phyloP scores from a whole-genome alignment of 2,797 vertebrate species.

The Vultur gryphus region DNA sequence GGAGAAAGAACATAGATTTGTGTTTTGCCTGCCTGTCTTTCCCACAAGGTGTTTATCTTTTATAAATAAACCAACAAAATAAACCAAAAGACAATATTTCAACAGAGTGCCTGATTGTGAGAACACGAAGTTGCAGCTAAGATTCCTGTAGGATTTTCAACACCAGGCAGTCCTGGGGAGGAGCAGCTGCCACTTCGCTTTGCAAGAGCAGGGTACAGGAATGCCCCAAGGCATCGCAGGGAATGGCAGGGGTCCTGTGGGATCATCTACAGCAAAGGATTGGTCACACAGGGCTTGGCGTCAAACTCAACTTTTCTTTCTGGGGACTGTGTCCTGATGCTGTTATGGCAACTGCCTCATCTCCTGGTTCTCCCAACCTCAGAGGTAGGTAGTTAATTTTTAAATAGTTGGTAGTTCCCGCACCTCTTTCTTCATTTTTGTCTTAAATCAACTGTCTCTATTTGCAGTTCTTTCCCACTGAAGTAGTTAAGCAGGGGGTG shows the following conservation, averaged over 20 bases:
- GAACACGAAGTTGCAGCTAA: neutral
- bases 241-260: neutral
- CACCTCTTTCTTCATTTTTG: neutral
- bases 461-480: neutral
- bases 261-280: neutral
- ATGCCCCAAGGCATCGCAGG: neutral
- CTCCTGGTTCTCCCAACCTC: neutral
- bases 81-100: neutral
- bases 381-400: neutral
- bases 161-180: neutral
- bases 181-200: neutral
- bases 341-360: neutral
- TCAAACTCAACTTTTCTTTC: neutral
- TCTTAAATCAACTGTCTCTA: neutral
- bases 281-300: neutral
- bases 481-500: neutral
- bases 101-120: neutral
- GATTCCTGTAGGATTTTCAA: neutral
- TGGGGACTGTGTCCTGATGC: neutral
- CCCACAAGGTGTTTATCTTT: neutral
- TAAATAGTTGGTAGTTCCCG: neutral
- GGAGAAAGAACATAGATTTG: neutral
- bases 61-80: neutral
- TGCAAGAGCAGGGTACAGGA: neutral
- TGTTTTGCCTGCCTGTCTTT: constrained; percentile 4